Evolutionary conservation across 2,888 invertebrate species (phyloP), one percentile per base, ranked within the genome.

Genomic region (Phorcus lineatus): DNA sequence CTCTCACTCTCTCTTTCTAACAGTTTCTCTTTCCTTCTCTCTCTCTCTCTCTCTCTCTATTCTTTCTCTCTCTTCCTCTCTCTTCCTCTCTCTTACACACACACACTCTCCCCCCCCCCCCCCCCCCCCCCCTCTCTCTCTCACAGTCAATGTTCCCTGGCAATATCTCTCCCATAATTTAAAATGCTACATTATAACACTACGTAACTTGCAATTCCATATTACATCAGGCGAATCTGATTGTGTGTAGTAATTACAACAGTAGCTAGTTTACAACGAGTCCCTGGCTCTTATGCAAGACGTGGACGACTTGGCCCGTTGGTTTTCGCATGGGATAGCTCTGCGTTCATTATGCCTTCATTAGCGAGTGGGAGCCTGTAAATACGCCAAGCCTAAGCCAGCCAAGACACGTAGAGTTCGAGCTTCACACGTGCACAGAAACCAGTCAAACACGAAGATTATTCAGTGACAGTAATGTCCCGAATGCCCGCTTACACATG

Each of bases 61-160:
- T 36, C 36, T 36, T 7, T 36, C 7, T 36, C 36, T 36, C 4
- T 36, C 36, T 36, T 7, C n/a, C n/a, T n/a, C n/a, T n/a, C n/a
- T 77, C 62, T 77, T 77, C 77, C 47, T 77, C 80, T 80, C 36
- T 80, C 80, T 77, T 22, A 77, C 77, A 47, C 13, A 77, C 62
- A 77, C 66, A n/a, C n/a, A n/a, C n/a, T n/a, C n/a, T n/a, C n/a
- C n/a, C n/a, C n/a, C n/a, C n/a, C n/a, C n/a, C n/a, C n/a, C n/a
- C n/a, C n/a, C n/a, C n/a, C n/a, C n/a, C n/a, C n/a, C n/a, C n/a
- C n/a, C n/a, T n/a, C n/a, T n/a, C n/a, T 36, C 7, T 36, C 36
- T 7, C 2, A 36, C 36, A 36, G 2, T 2, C 7, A 4, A 2
- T 36, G 4, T 36, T 36, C 7, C 2, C 36, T 36, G 2, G 36